Conservation (phyloP, 1,140 invertebrate species). For the Anoplolepis gracilipes region DNA sequence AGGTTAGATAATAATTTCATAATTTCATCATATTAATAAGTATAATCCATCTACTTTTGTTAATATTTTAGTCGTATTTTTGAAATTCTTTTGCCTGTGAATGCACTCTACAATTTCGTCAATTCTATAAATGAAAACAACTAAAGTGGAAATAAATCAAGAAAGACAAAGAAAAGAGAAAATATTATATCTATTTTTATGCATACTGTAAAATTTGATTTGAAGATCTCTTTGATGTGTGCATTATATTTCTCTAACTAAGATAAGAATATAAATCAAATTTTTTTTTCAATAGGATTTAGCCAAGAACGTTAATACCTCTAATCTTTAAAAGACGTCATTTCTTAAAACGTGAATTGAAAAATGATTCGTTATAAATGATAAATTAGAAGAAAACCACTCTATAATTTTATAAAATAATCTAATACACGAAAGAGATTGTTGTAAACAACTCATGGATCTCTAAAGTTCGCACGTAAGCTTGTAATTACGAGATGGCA, state of each 20-base stretch:
- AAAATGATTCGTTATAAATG: background rate
- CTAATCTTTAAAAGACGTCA: background rate
- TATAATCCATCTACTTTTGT: too few relatives aligned
- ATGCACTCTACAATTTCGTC: too few relatives aligned
- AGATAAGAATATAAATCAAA: background rate
- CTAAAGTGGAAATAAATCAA: too few relatives aligned
- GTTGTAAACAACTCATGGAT: constrained; percentile 15
- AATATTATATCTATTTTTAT: too few relatives aligned
- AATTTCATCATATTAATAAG: too few relatives aligned
- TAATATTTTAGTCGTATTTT: too few relatives aligned
- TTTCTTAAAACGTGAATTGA: constrained; percentile 9
- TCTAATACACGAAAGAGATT: constrained; percentile 34
- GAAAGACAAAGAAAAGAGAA: too few relatives aligned
- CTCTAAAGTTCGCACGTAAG: constrained; percentile 7
- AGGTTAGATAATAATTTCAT: too few relatives aligned
- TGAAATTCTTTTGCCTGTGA: too few relatives aligned
- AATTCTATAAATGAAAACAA: too few relatives aligned
- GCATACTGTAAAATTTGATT: too few relatives aligned
- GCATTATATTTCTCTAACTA: background rate
- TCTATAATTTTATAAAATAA: background rate
- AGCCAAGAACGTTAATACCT: background rate
- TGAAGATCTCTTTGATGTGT: background rate
- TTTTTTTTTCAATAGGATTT: background rate
- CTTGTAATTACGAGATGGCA: constrained; percentile 35
- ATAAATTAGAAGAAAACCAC: background rate